Evolutionary conservation across 1,140 invertebrate species (phyloP).

Genomic region (Limonius californicus): DNA sequence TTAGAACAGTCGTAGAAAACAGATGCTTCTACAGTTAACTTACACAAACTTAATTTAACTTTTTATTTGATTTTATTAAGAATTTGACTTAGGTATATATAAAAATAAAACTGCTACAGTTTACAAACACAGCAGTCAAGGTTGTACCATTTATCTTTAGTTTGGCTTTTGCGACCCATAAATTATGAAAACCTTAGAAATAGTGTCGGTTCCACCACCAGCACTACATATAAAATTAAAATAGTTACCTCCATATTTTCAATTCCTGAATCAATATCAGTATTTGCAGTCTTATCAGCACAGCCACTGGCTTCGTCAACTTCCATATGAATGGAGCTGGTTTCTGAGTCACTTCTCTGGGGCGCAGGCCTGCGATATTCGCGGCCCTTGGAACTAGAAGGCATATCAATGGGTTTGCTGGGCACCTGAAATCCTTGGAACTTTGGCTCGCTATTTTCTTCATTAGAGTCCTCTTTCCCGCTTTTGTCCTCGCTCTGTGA

Average conservation of each 20-base stretch:
- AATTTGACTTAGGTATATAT: too few species aligned
- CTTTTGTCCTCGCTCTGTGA: slow-evolving; percentile 28
- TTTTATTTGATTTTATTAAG: too few species aligned
- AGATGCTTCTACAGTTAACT: too few species aligned
- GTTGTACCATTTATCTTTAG: too few species aligned
- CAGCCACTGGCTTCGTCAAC: slow-evolving; percentile 52
- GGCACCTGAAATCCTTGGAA: slow-evolving; percentile 39
- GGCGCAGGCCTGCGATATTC: slow-evolving; percentile 24
- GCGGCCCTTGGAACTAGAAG: slow-evolving; percentile 37
- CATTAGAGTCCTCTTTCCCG: slow-evolving; percentile 19
- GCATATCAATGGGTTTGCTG: slow-evolving; percentile 41
- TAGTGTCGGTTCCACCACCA: too few species aligned
- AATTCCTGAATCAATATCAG: slow-evolving; percentile 70
- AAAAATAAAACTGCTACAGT: too few species aligned
- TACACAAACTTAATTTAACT: too few species aligned
- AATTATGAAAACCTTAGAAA: too few species aligned
- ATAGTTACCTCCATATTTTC: slow-evolving; percentile 71
- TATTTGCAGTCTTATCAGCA: slow-evolving; percentile 50
- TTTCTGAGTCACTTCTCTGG: slow-evolving; percentile 41
- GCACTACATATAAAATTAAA: too few species aligned
- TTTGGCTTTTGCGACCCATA: too few species aligned
- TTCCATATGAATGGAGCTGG: slow-evolving; percentile 53
- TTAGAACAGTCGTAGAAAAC: too few species aligned
- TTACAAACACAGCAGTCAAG: too few species aligned
- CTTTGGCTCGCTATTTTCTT: slow-evolving; percentile 4